Evolutionary conservation across 2,888 invertebrate species (phyloP).

Genomic region (Eupelmus urozonus): DNA sequence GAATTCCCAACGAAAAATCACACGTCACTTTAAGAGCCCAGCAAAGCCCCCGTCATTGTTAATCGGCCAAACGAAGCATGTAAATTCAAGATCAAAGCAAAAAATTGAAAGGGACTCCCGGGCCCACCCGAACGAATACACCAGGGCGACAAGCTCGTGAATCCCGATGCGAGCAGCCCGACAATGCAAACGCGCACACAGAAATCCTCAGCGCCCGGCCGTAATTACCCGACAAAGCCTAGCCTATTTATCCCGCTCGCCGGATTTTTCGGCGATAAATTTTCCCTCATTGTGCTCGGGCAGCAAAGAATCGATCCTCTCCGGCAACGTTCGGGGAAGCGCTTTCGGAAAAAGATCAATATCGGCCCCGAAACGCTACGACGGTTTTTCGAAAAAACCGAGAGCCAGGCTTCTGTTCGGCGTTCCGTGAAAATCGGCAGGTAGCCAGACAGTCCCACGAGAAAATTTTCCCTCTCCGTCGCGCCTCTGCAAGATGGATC

Average conservation of each 20-base stretch:
- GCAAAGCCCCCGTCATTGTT: no score
- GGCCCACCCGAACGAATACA: background rate
- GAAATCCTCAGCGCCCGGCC: background rate
- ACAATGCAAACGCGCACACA: background rate
- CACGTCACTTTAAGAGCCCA: no score
- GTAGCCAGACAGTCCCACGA: slow-evolving; percentile 62
- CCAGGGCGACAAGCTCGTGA: no score
- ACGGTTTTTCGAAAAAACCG: no score
- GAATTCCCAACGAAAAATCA: no score
- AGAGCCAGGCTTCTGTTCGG: slow-evolving; percentile 60
- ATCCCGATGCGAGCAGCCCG: no score
- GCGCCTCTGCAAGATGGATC: slow-evolving; percentile 64
- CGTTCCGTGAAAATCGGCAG: slow-evolving; percentile 73
- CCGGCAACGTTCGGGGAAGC: slow-evolving; percentile 24
- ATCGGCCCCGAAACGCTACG: slow-evolving; percentile 40
- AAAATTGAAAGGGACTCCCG: background rate
- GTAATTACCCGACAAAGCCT: slow-evolving; percentile 52
- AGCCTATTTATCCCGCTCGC: background rate
- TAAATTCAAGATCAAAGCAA: background rate
- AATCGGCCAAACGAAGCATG: no score
- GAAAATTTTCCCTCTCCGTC: background rate
- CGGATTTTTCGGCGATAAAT: slow-evolving; percentile 43
- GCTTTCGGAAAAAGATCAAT: slow-evolving; percentile 45
- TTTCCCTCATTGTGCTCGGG: background rate
- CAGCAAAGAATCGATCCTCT: background rate